Evolutionary conservation across 1,140 invertebrate genomes (phyloP).

Genomic region (Drosophila orosa): DNA sequence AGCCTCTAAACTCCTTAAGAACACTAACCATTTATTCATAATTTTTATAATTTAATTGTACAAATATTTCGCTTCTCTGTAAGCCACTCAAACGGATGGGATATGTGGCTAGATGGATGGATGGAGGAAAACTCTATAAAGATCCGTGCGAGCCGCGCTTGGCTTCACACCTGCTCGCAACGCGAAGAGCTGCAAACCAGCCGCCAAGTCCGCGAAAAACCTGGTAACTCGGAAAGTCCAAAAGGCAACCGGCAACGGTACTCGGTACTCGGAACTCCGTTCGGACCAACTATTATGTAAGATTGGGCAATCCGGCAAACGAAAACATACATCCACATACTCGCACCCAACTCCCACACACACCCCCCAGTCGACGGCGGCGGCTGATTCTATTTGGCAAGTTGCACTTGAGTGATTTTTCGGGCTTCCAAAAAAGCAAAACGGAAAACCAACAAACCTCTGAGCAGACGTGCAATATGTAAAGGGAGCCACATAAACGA

Average conservation of each 20-base stretch:
- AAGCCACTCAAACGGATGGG: conserved; percentile 27
- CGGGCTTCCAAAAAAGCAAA: conserved; percentile 72
- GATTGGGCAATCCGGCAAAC: conserved; percentile 66
- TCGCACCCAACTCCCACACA: conserved; percentile 39
- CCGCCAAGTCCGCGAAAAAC: conserved; percentile 14
- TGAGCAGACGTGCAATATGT: conserved; percentile 70
- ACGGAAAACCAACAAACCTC: conserved; percentile 71
- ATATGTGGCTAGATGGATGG: conserved; percentile 35
- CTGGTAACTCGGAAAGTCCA: conserved; percentile 23
- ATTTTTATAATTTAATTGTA: background rate
- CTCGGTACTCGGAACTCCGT: conserved; percentile 34
- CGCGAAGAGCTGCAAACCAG: conserved; percentile 60
- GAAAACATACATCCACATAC: conserved; percentile 40
- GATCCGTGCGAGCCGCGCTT: conserved; percentile 71
- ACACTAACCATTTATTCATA: background rate
- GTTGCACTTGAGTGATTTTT: conserved; percentile 82
- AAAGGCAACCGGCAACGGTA: conserved; percentile 38
- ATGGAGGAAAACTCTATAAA: conserved; percentile 73
- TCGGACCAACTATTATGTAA: conserved; percentile 70
- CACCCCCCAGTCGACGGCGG: conserved; percentile 19
- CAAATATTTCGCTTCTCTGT: conserved; percentile 12
- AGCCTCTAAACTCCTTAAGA: background rate
- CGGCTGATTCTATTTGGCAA: conserved; percentile 77
- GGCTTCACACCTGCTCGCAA: conserved; percentile 73
- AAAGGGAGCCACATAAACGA: conserved; percentile 72